Conservation (phyloP, 2,888 invertebrate genomes). For the Diaprepes abbreviatus region DNA sequence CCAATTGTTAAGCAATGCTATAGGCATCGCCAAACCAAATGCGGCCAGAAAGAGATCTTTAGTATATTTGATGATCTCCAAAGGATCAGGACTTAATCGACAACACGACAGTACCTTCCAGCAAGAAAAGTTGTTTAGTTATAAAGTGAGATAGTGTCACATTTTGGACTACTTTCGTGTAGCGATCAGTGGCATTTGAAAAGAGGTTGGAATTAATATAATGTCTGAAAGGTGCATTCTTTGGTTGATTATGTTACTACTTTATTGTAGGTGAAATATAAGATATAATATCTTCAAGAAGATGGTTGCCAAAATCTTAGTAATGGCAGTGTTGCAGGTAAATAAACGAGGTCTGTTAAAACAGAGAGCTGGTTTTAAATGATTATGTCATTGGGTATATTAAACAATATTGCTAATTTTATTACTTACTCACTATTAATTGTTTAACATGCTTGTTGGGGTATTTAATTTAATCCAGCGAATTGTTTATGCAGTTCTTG, state of each 20-base stretch:
- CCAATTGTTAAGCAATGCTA: neutral
- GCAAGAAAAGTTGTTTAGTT: neutral
- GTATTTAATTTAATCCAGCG: neutral
- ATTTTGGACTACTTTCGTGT: slow-evolving; percentile 10
- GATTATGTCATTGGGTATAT: neutral
- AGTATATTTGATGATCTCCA: neutral
- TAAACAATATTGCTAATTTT: neutral
- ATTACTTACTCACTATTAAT: neutral
- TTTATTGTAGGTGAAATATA: slow-evolving; percentile 10
- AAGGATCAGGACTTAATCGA: slow-evolving; percentile 6
- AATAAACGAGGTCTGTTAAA: neutral
- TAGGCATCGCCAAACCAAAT: slow-evolving; percentile 13
- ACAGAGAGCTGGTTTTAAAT: neutral
- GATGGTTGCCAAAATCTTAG: slow-evolving; percentile 13
- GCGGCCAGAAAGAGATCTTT: neutral
- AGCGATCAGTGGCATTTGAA: neutral
- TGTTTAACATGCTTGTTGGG: neutral
- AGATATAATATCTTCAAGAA: slow-evolving; percentile 15
- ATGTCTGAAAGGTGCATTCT: slow-evolving; percentile 10
- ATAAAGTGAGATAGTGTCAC: slow-evolving; percentile 4
- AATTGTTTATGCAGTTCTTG: neutral
- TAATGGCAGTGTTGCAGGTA: slow-evolving; percentile 6
- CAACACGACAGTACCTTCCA: slow-evolving; percentile 15
- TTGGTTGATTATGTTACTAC: slow-evolving; percentile 13
- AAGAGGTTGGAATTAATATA: neutral